Evolutionary conservation across 1,140 invertebrate species (phyloP), one percentile per base, ranked within the genome.

Genomic region (Monomorium pharaonis): DNA sequence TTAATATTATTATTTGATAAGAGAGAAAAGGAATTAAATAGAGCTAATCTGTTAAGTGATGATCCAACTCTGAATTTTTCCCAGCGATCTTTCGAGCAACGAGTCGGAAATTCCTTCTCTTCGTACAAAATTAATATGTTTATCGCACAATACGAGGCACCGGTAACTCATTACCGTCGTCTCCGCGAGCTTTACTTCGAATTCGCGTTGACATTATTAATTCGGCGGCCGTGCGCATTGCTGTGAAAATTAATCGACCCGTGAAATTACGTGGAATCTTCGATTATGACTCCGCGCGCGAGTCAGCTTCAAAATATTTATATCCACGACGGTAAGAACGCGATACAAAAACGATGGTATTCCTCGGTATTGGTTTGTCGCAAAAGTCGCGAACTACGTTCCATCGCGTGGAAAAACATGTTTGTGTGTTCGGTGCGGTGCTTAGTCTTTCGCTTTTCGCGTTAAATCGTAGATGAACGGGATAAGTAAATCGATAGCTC

Each of bases 231-330:
- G 16, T 21, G 21, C 33, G 16, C 54, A 54, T 37, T 30, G 60
- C 9, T 47, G 44, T 67, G 76, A n/a, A 67, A 69, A 80, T 81
- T 74, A 72, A 72, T 60, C 24, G 9, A 2, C 18, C 6, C 21
- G 24, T 18, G n/a, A 58, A 33, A 58, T 58, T 30, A 30, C 51
- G 18, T 21, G 18, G 30, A 44, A 81, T 81, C 44, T 24, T 14
- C 47, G 62, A 24, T 18, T n/a, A 14, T n/a, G 24, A 4, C 24
- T n/a, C 37, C 33, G 6, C 16, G 24, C 27, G 67, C 44, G 75
- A 14, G 44, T 49, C 62, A 63, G 78, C 51, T 60, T 83, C 67
- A 72, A 83, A 83, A 83, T 83, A 83, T 83, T 83, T 83, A 83
- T 51, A 51, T 27, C 6, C 27, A 37, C 3, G 37, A 16, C 21